These are phyloP conservation scores for Leptothorax acervorum DNA, from an alignment of 2,888 invertebrate genomes.

Conservation along the genomic window DNA sequence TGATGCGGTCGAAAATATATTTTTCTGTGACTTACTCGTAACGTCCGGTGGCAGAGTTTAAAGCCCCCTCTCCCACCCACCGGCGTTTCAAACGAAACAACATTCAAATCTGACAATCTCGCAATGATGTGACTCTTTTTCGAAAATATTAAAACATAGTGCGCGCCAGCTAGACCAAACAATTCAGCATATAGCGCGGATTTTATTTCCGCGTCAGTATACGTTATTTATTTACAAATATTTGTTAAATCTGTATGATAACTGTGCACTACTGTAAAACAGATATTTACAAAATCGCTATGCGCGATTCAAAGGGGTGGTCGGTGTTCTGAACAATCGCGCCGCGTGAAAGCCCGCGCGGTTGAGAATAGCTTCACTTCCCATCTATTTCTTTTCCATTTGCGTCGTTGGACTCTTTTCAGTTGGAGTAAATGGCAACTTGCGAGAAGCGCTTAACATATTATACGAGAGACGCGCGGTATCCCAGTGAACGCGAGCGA, in stretches of 20 bases:
- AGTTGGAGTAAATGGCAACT: slow-evolving; percentile 1
- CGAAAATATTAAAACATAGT: not conserved
- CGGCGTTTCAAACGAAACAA: not conserved
- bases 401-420: not conserved
- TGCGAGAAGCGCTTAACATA: slow-evolving; percentile 11
- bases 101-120: not conserved
- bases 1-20: not conserved
- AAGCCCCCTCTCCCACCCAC: not conserved
- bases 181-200: not conserved
- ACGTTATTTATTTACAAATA: not conserved
- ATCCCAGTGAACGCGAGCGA: slow-evolving; percentile 37
- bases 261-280: not conserved
- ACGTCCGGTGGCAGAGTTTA: not conserved
- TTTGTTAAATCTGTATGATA: not conserved
- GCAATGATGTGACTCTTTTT: not conserved
- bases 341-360: not conserved
- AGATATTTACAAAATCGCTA: not conserved
- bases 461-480: slow-evolving; percentile 1
- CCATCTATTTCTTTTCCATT: slow-evolving; percentile 7
- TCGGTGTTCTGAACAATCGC: not conserved
- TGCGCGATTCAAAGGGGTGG: not conserved
- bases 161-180: not conserved
- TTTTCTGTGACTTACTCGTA: not conserved
- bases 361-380: not conserved
- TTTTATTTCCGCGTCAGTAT: not conserved